These are phyloP conservation scores for Brachyhypopomus occidentalis DNA, from an alignment of 2,113 vertebrate genomes.

Conservation along the genomic window DNA sequence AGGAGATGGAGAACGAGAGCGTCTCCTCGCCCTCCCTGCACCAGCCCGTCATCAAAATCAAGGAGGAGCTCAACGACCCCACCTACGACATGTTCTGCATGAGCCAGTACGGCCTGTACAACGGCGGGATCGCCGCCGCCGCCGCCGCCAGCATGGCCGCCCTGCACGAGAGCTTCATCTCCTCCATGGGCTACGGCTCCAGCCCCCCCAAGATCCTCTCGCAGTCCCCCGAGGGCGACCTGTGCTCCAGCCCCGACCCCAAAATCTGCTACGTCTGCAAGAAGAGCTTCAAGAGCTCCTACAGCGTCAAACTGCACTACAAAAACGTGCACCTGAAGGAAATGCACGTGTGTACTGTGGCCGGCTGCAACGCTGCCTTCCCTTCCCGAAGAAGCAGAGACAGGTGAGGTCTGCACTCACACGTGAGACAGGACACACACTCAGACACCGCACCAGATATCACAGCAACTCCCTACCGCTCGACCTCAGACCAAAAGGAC, in stretches of 20 bases:
- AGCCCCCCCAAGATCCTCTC: conserved; percentile 95
- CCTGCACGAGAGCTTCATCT: conserved; percentile 93
- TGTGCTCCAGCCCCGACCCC: conserved; percentile 95
- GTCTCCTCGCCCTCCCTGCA: conserved; percentile 81
- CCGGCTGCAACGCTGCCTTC: conserved; percentile 98
- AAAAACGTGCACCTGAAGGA: conserved; percentile 99
- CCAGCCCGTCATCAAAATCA: conserved; percentile 90
- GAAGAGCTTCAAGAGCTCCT: conserved; percentile 99
- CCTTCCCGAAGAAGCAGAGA: conserved; percentile 98
- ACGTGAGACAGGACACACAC: background rate
- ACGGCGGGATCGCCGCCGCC: conserved; percentile 87
- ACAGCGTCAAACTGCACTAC: conserved; percentile 99
- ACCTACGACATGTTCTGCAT: conserved; percentile 99
- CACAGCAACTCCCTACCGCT: too few species aligned
- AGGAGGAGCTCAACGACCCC: conserved; percentile 95
- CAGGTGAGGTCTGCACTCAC: conserved; percentile 82
- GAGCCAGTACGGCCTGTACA: conserved; percentile 98
- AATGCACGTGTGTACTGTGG: conserved; percentile 99
- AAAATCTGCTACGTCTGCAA: conserved; percentile 99
- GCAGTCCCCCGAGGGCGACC: conserved; percentile 90
- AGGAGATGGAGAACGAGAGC: conserved; percentile 85
- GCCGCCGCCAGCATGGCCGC: conserved; percentile 91
- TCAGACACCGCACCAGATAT: background rate
- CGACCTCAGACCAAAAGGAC: conserved; percentile 20
- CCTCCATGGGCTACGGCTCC: conserved; percentile 91